Evolutionary conservation across 1,140 invertebrate species (phyloP), one percentile per base, ranked within the genome.

Genomic region (Glossosoma conforme): DNA sequence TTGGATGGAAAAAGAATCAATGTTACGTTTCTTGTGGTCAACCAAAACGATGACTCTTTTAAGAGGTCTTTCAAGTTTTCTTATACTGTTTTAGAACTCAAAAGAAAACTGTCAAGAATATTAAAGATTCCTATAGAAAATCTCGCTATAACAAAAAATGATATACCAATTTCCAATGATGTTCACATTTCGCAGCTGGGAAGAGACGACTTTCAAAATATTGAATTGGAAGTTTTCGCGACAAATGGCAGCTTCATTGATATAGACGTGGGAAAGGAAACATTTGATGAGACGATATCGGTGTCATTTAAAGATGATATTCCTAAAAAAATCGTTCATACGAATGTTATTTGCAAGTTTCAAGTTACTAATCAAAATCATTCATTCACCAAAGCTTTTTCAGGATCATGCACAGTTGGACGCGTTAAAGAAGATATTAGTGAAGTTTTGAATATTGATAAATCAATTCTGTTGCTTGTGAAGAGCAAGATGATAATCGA

Each of bases 381-480:
- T 9, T 58, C 59, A 38, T 75, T 75, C 49, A 75, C 72, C 13
- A 65, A 71, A 19, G 69, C 70, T 1, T 75, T 71, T 44, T 65
- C 70, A 44, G 68, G 66, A 10, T 66, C 66, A 24, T 65, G 68
- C 45, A 70, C 65, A 51, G 55, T 75, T 41, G 64, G 69, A 46
- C 65, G 68, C 48, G 64, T 75, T 36, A 73, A 70, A 47, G 71
- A 74, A 53, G 70, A 74, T 52, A 64, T 75, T 32, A 65, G 56
- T 4, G 62, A 61, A n/a, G 53, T 71, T 10, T 70, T 75, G 53
- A 59, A 62, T 62, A 55, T 66, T 6, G 65, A 66, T 14, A 63
- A 59, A 3, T 62, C 66, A 17, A 65, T 65, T 37, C 44, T 75
- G 15, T 62, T 75, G 2, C 37, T 73, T 5, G 47, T 73, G 20